Evolutionary conservation across 2,797 vertebrate genomes (phyloP), one percentile per base, ranked within the genome.

Genomic region (Glossophaga mutica): DNA sequence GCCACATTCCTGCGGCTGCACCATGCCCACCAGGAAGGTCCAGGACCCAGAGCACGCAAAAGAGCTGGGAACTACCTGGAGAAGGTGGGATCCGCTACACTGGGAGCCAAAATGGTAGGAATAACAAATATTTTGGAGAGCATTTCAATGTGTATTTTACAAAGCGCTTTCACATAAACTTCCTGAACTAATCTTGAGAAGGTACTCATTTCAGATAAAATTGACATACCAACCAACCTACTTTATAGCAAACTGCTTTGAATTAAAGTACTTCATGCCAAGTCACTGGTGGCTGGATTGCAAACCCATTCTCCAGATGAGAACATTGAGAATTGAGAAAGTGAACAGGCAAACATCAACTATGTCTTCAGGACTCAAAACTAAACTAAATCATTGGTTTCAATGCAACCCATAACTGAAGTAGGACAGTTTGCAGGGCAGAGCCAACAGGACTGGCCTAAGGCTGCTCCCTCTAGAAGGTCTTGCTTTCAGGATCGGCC

Each of bases 301-400:
- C n/a, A 91, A 81, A 44, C n/a, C 65, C n/a, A 90, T 71, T 94
- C 76, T 78, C 44, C 32, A 94, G 52, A 37, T n/a, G 74, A 89
- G 11, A 22, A 91, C 86, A 86, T 2, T 48, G 42, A 90, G 22
- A 22, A 55, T 42, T 37, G 32, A 7, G 18, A 24, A 87, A 59
- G 0, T 44, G 68, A 85, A 26, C 44, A 50, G 48, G 1, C 32
- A 92, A 83, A 87, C 5, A 83, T 24, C 52, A 83, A 34, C 39
- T 26, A 68, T 22, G 16, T 65, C 81, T 68, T 74, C n/a, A 92
- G 44, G 46, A 77, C 21, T n/a, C 76, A 87, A 84, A 82, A 71
- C 37, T 37, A 71, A 85, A 57, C n/a, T 32, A 71, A 21, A 59
- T 29, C 16, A 26, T 48, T 71, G 86, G 26, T 55, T 62, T 55